Evolutionary conservation across 2,888 invertebrate genomes (phyloP), one percentile per base, ranked within the genome.

Genomic region (Sinelater perroti): DNA sequence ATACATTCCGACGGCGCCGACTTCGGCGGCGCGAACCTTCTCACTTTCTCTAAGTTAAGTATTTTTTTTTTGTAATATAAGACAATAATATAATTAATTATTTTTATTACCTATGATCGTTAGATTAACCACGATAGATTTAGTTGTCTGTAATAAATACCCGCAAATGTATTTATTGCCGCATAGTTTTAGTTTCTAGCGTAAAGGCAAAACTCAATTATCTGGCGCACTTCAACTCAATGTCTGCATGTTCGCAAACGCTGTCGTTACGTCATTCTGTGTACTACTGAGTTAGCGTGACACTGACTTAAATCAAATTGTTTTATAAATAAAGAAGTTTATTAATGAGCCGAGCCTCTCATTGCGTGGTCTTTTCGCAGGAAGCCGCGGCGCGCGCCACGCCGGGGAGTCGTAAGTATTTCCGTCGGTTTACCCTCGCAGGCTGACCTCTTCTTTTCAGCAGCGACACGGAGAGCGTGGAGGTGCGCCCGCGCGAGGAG

Each of bases 401-500:
- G 33, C 35, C 5, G 75, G 72, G 57, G 77, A 78, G 72, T 75
- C 75, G 77, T 78, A 71, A 76, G 76, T 76, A 67, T 42, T 36
- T n/a, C n/a, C n/a, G n/a, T n/a, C n/a, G n/a, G n/a, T n/a, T n/a
- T n/a, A n/a, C n/a, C n/a, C n/a, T n/a, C n/a, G n/a, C n/a, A n/a
- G n/a, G n/a, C n/a, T n/a, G n/a, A n/a, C n/a, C n/a, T 30, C 30
- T 30, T 30, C 11, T 8, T 5, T 30, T 69, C 72, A 87, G 87
- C 74, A 87, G 87, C 73, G 87, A 87, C 76, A 87, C 87, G 30
- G 87, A 87, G 75, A 87, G 87, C 72, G 85, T 85, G 50, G 86
- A 83, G 63, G 78, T 81, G 7, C 72, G 77, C 40, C 69, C 74
- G 20, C 67, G 70, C 35, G 56, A 64, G 47, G 56, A 64, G 47